A percentile compares a stretch with the other conserved stretches of the same genome.
phyloP scores from a whole-genome alignment of 1,140 invertebrate genomes.

The Bombus pascuorum region DNA sequence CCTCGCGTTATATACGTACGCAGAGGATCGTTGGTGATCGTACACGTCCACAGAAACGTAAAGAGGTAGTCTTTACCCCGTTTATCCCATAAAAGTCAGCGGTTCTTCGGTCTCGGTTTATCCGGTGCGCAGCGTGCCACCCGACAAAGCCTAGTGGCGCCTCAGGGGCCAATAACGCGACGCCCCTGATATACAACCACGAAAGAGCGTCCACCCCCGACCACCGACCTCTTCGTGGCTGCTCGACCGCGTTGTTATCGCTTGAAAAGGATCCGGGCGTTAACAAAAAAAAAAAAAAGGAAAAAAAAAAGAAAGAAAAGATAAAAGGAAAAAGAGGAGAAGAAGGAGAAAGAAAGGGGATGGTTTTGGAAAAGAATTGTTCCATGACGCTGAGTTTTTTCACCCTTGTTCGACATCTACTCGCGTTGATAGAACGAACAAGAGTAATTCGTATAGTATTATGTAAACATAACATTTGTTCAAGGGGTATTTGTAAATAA shows the following conservation, averaged over 20 bases:
- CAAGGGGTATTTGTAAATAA: not conserved
- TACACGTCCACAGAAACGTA: conserved; percentile 23
- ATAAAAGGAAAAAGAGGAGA: not conserved
- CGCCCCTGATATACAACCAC: conserved; percentile 69
- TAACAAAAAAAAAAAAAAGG: conserved; percentile 33
- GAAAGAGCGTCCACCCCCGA: conserved; percentile 56
- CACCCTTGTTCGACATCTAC: not conserved
- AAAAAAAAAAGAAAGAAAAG: no score
- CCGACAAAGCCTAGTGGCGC: conserved; percentile 68
- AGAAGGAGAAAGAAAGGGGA: not conserved
- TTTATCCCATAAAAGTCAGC: conserved; percentile 79
- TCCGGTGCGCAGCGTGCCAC: conserved; percentile 62
- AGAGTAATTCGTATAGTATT: not conserved
- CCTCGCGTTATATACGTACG: not conserved
- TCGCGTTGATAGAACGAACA: not conserved
- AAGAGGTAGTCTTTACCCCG: conserved; percentile 72
- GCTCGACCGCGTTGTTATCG: conserved; percentile 65
- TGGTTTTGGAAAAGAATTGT: conserved; percentile 39
- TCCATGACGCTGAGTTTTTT: not conserved
- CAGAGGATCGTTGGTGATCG: not conserved
- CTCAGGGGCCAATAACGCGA: conserved; percentile 70
- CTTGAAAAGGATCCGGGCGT: conserved; percentile 60
- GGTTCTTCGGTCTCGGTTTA: conserved; percentile 76
- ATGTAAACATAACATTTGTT: not conserved
- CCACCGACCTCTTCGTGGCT: conserved; percentile 57